A percentile compares a stretch with the other conserved stretches of the same genome.
These are phyloP conservation scores for Neelides folsomi DNA, from an alignment of 2,888 invertebrate genomes.

Conservation along the genomic window DNA sequence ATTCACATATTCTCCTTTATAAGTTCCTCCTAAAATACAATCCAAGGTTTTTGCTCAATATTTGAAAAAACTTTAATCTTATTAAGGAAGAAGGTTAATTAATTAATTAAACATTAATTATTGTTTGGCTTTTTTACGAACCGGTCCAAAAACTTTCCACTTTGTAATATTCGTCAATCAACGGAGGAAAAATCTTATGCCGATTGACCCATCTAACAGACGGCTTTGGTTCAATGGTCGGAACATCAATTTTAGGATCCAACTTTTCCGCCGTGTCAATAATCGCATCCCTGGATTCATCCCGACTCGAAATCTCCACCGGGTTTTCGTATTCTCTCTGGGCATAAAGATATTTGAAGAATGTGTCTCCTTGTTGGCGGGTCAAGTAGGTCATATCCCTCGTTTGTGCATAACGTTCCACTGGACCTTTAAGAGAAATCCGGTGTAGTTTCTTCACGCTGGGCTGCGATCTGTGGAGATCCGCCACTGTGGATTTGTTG, in stretches of 20 bases:
- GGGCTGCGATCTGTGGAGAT: no score
- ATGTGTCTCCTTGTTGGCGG: constrained; percentile 8
- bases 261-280: constrained; percentile 10
- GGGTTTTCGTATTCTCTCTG: constrained; percentile 10
- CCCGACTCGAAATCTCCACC: constrained; percentile 6
- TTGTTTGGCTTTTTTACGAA: neutral
- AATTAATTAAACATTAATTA: no score
- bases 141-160: constrained; percentile 27
- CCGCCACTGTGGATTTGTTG: no score
- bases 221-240: constrained; percentile 14
- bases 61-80: no score
- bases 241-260: constrained; percentile 14
- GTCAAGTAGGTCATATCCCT: constrained; percentile 19
- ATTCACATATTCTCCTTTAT: constrained; percentile 20
- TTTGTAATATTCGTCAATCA: constrained; percentile 19
- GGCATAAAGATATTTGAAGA: constrained; percentile 19
- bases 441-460: no score
- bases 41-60: no score
- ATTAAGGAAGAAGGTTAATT: no score
- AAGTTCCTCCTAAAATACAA: constrained; percentile 4
- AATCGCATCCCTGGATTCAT: constrained; percentile 10
- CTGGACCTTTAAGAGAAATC: neutral
- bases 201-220: constrained; percentile 14
- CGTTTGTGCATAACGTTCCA: constrained; percentile 14
- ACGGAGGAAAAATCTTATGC: constrained; percentile 17